phyloP scores from a whole-genome alignment of 2,888 invertebrate species.

The Sarcophaga variegata region DNA sequence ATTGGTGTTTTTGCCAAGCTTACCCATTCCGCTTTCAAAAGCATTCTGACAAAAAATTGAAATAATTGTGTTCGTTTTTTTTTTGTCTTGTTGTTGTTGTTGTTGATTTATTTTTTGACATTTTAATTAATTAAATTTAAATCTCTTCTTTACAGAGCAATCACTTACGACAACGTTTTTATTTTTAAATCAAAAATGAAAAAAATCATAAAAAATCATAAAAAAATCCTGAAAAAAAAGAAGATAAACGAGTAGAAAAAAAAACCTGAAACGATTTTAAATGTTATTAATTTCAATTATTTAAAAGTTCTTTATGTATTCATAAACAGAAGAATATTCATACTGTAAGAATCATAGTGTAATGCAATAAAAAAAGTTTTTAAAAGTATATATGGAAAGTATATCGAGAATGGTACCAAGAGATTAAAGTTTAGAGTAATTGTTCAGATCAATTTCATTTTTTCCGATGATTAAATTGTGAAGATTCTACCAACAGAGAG shows the following conservation, averaged over 20 bases:
- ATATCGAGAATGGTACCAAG: too few relatives aligned
- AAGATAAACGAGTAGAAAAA: neutral
- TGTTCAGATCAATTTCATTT: too few relatives aligned
- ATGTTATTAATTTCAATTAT: neutral
- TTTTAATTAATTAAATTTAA: conserved; percentile 51
- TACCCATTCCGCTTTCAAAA: neutral
- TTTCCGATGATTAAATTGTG: too few relatives aligned
- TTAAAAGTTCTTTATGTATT: neutral
- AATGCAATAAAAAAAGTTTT: neutral
- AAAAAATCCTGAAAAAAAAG: too few relatives aligned
- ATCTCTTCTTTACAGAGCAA: neutral
- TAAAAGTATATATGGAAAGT: neutral
- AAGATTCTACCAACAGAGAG: too few relatives aligned
- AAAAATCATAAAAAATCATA: neutral
- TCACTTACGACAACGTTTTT: neutral
- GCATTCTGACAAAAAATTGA: neutral
- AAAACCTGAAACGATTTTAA: neutral
- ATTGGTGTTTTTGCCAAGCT: neutral
- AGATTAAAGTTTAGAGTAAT: too few relatives aligned
- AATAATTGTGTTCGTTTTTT: neutral
- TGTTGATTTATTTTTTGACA: conserved; percentile 18
- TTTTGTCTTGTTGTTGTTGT: neutral
- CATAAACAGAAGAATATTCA: neutral
- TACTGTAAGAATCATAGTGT: neutral
- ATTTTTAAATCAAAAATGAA: neutral